Evolutionary conservation across 2,797 vertebrate genomes (phyloP), one percentile per base, ranked within the genome.

Genomic region (Poeciliopsis turneri): DNA sequence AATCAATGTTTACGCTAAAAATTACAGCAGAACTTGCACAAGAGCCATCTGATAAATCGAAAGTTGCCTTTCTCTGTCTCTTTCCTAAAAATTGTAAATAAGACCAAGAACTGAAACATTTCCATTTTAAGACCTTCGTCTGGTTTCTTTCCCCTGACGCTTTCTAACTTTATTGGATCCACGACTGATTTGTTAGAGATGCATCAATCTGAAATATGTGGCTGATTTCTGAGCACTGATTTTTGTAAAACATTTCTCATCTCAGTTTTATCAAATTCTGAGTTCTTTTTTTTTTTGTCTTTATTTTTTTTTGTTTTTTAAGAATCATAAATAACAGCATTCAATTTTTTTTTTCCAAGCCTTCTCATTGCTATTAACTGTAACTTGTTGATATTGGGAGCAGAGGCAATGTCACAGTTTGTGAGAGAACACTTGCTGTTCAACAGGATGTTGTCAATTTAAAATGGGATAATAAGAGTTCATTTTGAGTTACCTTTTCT

Each of bases 11-110:
- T 93, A 94, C 87, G 79, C 88, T 86, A 83, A 91, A 25, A 78
- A 80, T 82, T 90, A 83, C 87, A 93, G 95, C 93, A 94, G 86
- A 93, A 93, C 92, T 96, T 95, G 91, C 91, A 93, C 93, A 95
- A 86, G 80, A 88, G 81, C 82, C 92, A 84, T 89, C 87, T 84
- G 82, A 87, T 80, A 69, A 91, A 91, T 82, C 82, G 78, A 84
- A 83, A 82, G 87, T 92, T 92, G 86, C 90, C 85, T 92, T 91
- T 88, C 82, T 84, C 83, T 73, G 45, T 84, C 69, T 85, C 53
- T 80, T 43, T 12, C 75, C 77, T 89, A 75, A 72, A 41, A 80
- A 82, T 85, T 78, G 53, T 79, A 72, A 72, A 77, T 82, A 86
- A 84, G 85, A 87, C 61, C 72, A 78, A 79, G 39, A 82, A 78